These are phyloP conservation scores for Magallana ariakensis DNA, from an alignment of 1,140 invertebrate genomes.

Conservation along the genomic window DNA sequence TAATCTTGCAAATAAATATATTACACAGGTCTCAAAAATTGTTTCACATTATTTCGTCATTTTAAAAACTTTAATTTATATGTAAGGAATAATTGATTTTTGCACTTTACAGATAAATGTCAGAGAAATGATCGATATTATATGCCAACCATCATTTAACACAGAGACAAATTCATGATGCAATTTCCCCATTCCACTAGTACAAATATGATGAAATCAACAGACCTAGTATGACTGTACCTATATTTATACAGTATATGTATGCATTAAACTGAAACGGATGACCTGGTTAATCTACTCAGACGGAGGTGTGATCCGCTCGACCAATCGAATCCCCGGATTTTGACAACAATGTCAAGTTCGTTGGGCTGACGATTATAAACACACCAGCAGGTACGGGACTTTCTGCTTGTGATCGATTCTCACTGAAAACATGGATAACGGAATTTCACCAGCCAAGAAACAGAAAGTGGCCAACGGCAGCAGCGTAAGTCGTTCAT, in stretches of 20 bases:
- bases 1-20: too few relatives aligned
- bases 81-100: too few relatives aligned
- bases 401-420: constrained; percentile 12
- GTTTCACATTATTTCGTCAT: too few relatives aligned
- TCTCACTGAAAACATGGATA: constrained; percentile 44
- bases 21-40: too few relatives aligned
- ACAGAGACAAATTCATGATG: background rate
- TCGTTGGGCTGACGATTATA: background rate
- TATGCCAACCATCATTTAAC: too few relatives aligned
- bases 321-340: background rate
- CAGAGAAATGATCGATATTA: too few relatives aligned
- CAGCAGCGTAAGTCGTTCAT: constrained; percentile 40
- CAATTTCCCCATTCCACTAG: background rate
- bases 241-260: background rate
- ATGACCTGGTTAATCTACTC: background rate
- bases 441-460: constrained; percentile 55
- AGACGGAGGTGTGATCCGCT: background rate
- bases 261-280: background rate
- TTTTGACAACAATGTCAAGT: constrained; percentile 21
- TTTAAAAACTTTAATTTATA: too few relatives aligned
- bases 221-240: background rate
- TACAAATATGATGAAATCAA: constrained; percentile 1
- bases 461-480: constrained; percentile 39
- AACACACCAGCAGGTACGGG: constrained; percentile 8
- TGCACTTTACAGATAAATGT: too few relatives aligned